Base-by-base conservation (phyloP, 2,888 invertebrate genomes). In the Branchinecta sandiegonensis region DNA sequence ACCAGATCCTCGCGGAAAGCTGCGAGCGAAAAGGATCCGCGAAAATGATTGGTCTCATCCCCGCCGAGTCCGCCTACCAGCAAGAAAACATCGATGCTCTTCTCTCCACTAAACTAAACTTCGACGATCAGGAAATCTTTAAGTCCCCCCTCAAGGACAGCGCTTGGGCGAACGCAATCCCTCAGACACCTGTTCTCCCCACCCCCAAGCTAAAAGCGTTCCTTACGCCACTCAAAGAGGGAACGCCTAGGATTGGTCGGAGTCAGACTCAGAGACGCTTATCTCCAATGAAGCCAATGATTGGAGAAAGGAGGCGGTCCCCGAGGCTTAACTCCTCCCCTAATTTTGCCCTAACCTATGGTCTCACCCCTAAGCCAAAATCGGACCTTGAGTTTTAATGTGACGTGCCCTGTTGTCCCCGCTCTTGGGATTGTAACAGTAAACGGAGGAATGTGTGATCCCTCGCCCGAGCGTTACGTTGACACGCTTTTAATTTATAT, bases 301-400 rank as follows among this genome's bases (percentile, higher is more conserved):
- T 56, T 56, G 56, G 56, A n/a, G 56, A 56, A 56, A n/a, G 56
- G 17, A n/a, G 56, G n/a, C 56, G 56, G 9, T 56, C 56, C 56
- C 56, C 56, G n/a, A n/a, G 56, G n/a, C 17, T 56, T n/a, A n/a
- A 56, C 8, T 56, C 56, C n/a, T 56, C 56, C 56, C 56, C 56
- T 1, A 56, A 56, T 56, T 17, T 56, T 56, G 56, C 56, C 56
- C 8, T 56, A 14, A 56, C n/a, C 56, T 56, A 56, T 56, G 17
- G 17, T 56, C 56, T 56, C 17, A 56, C 56, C n/a, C 56, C 56
- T 8, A 56, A 56, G 56, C 56, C 56, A 8, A 56, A 56, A 17
- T 56, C 56, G 56, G 56, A 56, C 17, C 17, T 56, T 8, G 17
- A 56, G n/a, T 56, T 56, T 17, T 56, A 56, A 56, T 37, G 37